These are phyloP conservation scores for Tetramorium simillimum DNA, from an alignment of 1,140 invertebrate genomes.

Conservation along the genomic window DNA sequence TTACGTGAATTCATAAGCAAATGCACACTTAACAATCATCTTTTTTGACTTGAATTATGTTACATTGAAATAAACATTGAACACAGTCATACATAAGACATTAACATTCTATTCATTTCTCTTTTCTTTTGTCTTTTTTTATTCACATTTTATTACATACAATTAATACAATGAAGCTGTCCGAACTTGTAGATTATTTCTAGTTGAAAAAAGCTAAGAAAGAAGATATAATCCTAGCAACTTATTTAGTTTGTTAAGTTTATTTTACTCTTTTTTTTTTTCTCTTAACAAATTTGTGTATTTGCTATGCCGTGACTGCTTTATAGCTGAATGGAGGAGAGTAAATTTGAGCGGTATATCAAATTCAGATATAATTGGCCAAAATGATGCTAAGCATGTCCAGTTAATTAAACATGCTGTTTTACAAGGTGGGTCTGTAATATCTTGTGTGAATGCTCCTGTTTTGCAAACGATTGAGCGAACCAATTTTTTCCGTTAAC, in stretches of 20 bases:
- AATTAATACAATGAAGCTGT: slow-evolving; percentile 14
- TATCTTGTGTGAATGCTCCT: background rate
- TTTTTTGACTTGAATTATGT: background rate
- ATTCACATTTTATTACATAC: background rate
- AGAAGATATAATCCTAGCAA: background rate
- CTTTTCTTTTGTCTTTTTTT: background rate
- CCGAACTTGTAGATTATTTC: background rate
- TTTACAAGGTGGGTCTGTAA: slow-evolving; percentile 79
- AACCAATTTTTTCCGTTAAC: slow-evolving; percentile 17
- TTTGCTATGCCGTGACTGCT: slow-evolving; percentile 78
- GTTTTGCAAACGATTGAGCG: background rate
- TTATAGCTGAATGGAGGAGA: slow-evolving; percentile 82
- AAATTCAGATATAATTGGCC: slow-evolving; percentile 74
- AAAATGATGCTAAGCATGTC: slow-evolving; percentile 71
- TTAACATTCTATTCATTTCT: background rate
- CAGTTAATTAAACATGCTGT: slow-evolving; percentile 70
- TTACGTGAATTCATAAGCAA: background rate
- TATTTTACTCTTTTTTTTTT: slow-evolving; percentile 75
- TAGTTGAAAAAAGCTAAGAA: slow-evolving; percentile 15
- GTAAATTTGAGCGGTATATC: slow-evolving; percentile 77
- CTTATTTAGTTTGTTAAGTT: slow-evolving; percentile 69
- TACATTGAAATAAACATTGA: background rate
- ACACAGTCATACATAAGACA: background rate
- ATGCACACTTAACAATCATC: background rate
- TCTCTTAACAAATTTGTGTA: slow-evolving; percentile 77